Conservation (phyloP, 2,888 invertebrate genomes). For the Mechanitis mazaeus region DNA sequence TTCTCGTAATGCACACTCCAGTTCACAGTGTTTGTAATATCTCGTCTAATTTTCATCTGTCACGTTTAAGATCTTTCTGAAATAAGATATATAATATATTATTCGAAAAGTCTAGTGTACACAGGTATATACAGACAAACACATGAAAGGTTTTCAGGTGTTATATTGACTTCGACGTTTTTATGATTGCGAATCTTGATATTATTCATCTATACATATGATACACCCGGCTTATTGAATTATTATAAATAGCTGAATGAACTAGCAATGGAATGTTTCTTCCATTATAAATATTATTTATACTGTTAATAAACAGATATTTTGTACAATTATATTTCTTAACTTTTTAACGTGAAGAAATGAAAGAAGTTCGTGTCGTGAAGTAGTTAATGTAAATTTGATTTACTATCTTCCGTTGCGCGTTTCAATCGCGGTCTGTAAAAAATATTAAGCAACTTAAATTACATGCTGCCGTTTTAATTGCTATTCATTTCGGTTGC, state of each 20-base stretch:
- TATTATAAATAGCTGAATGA: too few species aligned
- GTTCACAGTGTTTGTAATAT: conserved; percentile 6
- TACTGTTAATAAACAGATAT: too few species aligned
- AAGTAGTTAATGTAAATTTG: conserved; percentile 24
- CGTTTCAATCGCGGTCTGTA: conserved; percentile 19
- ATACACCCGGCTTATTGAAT: too few species aligned
- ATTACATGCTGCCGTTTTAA: not conserved
- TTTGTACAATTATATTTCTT: too few species aligned
- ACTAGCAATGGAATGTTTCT: too few species aligned
- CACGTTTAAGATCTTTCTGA: not conserved
- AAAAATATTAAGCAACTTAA: conserved; percentile 21
- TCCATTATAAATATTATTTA: too few species aligned
- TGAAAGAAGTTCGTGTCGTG: conserved; percentile 19
- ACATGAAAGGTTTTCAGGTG: too few species aligned
- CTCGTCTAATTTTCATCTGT: conserved; percentile 5
- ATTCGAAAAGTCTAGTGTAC: too few species aligned
- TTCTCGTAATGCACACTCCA: conserved; percentile 8
- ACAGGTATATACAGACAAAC: too few species aligned
- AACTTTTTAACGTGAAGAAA: not conserved
- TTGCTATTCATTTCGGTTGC: not conserved
- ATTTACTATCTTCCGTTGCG: conserved; percentile 26
- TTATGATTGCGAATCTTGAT: too few species aligned
- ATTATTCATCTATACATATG: too few species aligned
- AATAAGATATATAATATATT: not conserved
- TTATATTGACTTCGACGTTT: too few species aligned